Conservation (phyloP, 2,888 invertebrate genomes). For the Dolichomitus sp. region DNA sequence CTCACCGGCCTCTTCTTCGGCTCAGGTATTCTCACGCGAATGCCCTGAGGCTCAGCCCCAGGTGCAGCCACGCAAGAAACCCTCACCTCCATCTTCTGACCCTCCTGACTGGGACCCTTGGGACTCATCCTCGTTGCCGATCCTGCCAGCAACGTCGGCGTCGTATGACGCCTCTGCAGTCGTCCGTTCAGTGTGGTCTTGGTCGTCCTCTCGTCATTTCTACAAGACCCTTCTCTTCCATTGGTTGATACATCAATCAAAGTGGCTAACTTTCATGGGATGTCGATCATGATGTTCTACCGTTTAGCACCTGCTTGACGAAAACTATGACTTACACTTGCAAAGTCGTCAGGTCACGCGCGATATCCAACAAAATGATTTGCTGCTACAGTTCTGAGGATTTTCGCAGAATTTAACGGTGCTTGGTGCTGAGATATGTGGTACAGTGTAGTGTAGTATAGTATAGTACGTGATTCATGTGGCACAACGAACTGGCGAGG, state of each 20-base stretch:
- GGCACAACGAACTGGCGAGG: slow-evolving; percentile 31
- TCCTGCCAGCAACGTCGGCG: slow-evolving; percentile 69
- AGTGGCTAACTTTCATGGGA: not conserved
- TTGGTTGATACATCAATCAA: not conserved
- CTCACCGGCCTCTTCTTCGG: slow-evolving; percentile 79
- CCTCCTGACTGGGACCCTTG: slow-evolving; percentile 80
- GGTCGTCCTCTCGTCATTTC: slow-evolving; percentile 36
- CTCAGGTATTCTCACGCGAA: slow-evolving; percentile 83
- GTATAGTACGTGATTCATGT: slow-evolving; percentile 38
- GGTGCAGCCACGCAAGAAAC: slow-evolving; percentile 81
- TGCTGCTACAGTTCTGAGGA: slow-evolving; percentile 15
- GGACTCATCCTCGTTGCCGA: slow-evolving; percentile 80
- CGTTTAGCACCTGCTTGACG: not conserved
- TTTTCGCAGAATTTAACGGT: slow-evolving; percentile 33
- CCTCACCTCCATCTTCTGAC: slow-evolving; percentile 81
- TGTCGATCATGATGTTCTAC: not conserved
- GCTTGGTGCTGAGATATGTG: not conserved
- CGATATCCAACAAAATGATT: slow-evolving; percentile 30
- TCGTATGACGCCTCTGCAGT: slow-evolving; percentile 79
- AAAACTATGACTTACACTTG: not conserved
- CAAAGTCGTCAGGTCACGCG: not conserved
- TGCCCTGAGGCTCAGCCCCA: slow-evolving; percentile 81
- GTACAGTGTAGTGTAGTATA: slow-evolving; percentile 14
- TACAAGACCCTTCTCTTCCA: slow-evolving; percentile 20
- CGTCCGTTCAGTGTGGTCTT: slow-evolving; percentile 77